Percentiles rank a stretch among this genome's conserved stretches.
Evolutionary conservation across 2,113 vertebrate genomes (phyloP).

Genomic region (Haemorhous mexicanus): DNA sequence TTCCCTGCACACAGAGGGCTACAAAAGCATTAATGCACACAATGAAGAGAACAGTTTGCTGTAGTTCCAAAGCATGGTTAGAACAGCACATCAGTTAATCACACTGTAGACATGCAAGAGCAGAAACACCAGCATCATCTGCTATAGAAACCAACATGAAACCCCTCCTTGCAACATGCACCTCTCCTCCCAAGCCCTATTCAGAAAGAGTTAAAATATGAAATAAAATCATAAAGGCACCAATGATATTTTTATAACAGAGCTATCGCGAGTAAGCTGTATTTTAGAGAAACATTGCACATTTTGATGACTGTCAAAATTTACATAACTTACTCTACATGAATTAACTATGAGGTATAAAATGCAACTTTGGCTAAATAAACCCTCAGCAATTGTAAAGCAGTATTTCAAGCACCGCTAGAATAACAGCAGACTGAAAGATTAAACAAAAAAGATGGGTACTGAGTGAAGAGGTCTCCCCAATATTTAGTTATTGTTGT

Average conservation of each 20-base stretch:
- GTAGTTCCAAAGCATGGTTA: constrained; percentile 9
- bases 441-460: constrained; percentile 27
- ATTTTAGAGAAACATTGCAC: constrained; percentile 73
- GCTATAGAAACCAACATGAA: constrained; percentile 15
- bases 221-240: constrained; percentile 71
- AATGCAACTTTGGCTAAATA: constrained; percentile 76
- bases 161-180: not conserved
- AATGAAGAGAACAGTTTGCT: constrained; percentile 16
- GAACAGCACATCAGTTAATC: constrained; percentile 19
- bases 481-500: not conserved
- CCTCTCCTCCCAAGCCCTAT: constrained; percentile 1
- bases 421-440: constrained; percentile 48
- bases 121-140: constrained; percentile 22
- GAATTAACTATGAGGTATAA: constrained; percentile 80
- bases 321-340: constrained; percentile 78
- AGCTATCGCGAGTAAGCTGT: constrained; percentile 60
- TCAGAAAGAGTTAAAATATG: constrained; percentile 67
- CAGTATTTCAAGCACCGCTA: constrained; percentile 58
- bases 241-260: constrained; percentile 69
- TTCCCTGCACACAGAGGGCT: constrained; percentile 12
- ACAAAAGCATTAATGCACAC: constrained; percentile 26
- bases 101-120: constrained; percentile 6
- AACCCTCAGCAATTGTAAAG: constrained; percentile 58
- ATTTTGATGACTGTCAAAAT: constrained; percentile 80
- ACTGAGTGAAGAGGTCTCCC: constrained; percentile 3